These are phyloP conservation scores for Bellardia pandia DNA, from an alignment of 2,888 invertebrate genomes.

Conservation along the genomic window DNA sequence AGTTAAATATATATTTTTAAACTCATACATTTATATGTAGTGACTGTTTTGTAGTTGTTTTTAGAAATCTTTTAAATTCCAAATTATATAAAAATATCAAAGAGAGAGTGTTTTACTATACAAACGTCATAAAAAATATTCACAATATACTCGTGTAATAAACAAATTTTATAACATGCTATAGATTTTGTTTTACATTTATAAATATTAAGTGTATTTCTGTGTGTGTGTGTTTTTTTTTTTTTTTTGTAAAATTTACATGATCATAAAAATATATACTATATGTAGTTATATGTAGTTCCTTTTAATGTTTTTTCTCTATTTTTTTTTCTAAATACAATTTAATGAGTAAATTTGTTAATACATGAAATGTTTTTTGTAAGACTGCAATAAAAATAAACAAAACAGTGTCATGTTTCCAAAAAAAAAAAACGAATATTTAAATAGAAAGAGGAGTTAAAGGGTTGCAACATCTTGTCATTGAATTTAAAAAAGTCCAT, in stretches of 20 bases:
- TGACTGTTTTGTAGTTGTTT: not conserved
- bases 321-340: not conserved
- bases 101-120: not conserved
- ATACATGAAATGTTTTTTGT: not conserved
- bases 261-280: constrained; percentile 3
- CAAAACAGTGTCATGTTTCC: not conserved
- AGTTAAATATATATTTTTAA: not conserved
- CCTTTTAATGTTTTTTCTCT: constrained; percentile 3
- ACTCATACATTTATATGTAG: not conserved
- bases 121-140: not conserved
- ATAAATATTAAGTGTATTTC: no score
- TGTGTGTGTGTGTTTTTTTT: no score
- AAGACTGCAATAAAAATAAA: not conserved
- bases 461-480: constrained; percentile 16
- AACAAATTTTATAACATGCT: constrained; percentile 15
- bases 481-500: constrained; percentile 2
- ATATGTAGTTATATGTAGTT: constrained; percentile 19
- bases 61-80: constrained; percentile 17
- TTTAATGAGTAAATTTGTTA: constrained; percentile 13
- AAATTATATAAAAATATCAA: not conserved
- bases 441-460: not conserved
- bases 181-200: not conserved
- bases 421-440: not conserved
- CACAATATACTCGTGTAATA: not conserved
- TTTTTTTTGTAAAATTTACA: not conserved